Base-by-base conservation (phyloP, 1,140 invertebrate species). In the Drosophila subpulchrella region DNA sequence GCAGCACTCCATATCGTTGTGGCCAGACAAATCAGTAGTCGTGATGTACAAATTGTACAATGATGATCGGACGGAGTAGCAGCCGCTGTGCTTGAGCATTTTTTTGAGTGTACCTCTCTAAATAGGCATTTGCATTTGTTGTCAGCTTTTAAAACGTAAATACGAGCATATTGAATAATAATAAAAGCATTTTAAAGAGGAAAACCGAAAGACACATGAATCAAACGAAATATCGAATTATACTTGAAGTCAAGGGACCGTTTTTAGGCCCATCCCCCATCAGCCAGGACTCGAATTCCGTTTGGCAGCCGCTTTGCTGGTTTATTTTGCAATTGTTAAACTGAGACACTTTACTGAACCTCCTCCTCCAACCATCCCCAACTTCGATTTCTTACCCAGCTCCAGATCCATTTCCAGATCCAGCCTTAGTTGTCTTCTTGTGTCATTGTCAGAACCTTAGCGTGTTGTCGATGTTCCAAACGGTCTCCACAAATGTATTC, bases 121-220 rank as follows among this genome's bases (percentile, higher is more conserved):
- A 50, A 78, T 84, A 89, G 78, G 84, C 79, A 89, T 84, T 89
- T 89, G 80, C 79, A 89, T 89, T 89, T 89, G 84, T 89, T 89
- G 84, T 89, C 84, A 90, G 84, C 84, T 89, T 89, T 89, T 81
- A 81, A 84, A 78, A 81, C 80, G 59, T 90, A 89, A 81, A 81
- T 75, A 88, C 81, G 61, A 81, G 75, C 46, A 82, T 76, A 74
- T 72, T 47, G 48, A 67, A 75, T 78, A 84, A 75, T 80, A 81
- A 56, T 58, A 42, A 77, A 73, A 56, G 67, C 83, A 86, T 78
- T 86, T 86, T 86, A 81, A 86, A 65, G 10, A 68, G 54, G 41
- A 46, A 63, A 74, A 63, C 63, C 39, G 48, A 65, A 60, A 50
- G 51, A 41, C 51, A 70, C 46, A 68, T 24, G 42, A 61, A 56